Evolutionary conservation across 2,113 vertebrate genomes (phyloP), one percentile per base, ranked within the genome.

Genomic region (Rhinoderma darwinii): DNA sequence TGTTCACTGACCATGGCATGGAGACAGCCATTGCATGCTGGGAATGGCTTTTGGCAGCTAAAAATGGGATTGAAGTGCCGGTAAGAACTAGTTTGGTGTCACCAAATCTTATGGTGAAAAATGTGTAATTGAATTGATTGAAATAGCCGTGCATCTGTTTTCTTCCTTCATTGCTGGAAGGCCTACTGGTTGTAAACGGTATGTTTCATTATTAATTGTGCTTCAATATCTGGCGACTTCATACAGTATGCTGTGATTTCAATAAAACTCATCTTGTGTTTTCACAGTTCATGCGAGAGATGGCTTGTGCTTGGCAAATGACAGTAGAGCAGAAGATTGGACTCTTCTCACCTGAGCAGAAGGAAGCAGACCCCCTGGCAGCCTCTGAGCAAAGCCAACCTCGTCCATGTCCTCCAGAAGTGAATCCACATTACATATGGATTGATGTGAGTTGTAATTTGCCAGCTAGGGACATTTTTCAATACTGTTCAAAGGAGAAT

Each of bases 281-380:
- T 84, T 20, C 82, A 0, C 87, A 99, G 98, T 99, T 99, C 88
- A 97, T 99, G 97, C 95, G 98, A 74, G 98, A 99, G 91, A 99
- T 99, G 97, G 96, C 97, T 0, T 97, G 97, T 51, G 97, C 97
- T 25, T 99, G 98, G 98, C 97, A 99, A 86, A 99, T 99, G 97
- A 97, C 97, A 0, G 97, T 99, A 70, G 97, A 99, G 90, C 94
- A 96, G 93, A 98, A 97, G 91, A 93, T 96, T 77, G 97, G 98
- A 84, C 91, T 99, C 44, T 99, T 99, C 90, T 97, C 96, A 0
- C 94, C 94, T 11, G 95, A 96, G 43, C 93, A 94, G 88, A 95
- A 94, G 37, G 97, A 98, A 92, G 95, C 97, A 5, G 97, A 98
- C 83, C 98, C 98, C 0, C 90, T 99, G 88, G 97, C 98, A 0